phyloP scores from a whole-genome alignment of 1,140 invertebrate genomes.

The Euura saliciscinereae region DNA sequence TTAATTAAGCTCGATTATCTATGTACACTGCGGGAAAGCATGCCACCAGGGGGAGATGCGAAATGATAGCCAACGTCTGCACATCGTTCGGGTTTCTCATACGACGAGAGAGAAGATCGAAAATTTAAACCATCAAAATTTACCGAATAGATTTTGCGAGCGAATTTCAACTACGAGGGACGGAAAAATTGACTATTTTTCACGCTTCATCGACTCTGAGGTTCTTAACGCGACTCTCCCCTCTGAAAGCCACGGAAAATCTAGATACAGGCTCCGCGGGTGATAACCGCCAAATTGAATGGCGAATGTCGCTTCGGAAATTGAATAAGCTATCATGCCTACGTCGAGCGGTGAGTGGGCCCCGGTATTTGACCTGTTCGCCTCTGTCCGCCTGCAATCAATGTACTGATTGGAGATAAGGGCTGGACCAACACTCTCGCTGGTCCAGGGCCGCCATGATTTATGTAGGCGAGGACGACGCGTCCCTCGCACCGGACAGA shows the following conservation, averaged over 20 bases:
- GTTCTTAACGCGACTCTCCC: constrained; percentile 9
- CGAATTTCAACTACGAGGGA: no score
- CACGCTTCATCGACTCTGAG: not conserved
- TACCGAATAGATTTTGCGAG: no score
- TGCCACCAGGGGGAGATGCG: constrained; percentile 34
- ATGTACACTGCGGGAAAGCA: constrained; percentile 45
- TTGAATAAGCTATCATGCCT: constrained; percentile 57
- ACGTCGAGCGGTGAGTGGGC: constrained; percentile 43
- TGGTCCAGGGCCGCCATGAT: constrained; percentile 36
- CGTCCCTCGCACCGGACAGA: constrained; percentile 19
- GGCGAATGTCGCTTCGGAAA: constrained; percentile 56
- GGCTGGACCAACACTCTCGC: constrained; percentile 33
- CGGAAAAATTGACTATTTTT: no score
- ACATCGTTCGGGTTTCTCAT: not conserved
- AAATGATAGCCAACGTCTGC: constrained; percentile 40
- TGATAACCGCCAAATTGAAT: constrained; percentile 55
- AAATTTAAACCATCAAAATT: no score
- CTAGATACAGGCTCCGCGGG: constrained; percentile 39
- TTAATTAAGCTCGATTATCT: constrained; percentile 60
- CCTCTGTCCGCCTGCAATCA: constrained; percentile 42
- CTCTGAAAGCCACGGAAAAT: constrained; percentile 38
- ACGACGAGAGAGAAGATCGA: no score
- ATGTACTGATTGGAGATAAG: constrained; percentile 57
- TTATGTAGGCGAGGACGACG: constrained; percentile 49
- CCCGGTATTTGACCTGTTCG: constrained; percentile 52